A percentile compares a stretch with the other conserved stretches of the same genome.
Conservation (phyloP, 2,797 vertebrate genomes). For the Pteropus rufus region DNA sequence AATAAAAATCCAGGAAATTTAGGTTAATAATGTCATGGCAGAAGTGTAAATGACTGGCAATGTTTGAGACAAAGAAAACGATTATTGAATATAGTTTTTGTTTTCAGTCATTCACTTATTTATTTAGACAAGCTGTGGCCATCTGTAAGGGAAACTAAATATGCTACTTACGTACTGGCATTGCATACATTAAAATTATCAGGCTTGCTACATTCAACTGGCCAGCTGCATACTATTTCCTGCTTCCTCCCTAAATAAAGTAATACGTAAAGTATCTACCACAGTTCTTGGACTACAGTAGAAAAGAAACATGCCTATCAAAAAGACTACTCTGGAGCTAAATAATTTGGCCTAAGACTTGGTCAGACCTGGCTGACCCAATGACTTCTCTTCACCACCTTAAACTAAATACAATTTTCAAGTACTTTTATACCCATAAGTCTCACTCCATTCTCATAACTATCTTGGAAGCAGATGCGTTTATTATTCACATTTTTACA, state of each 20-base stretch:
- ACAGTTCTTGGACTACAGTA: background rate
- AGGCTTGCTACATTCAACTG: background rate
- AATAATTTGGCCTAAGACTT: background rate
- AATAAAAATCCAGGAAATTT: constrained; percentile 33
- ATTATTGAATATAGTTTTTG: background rate
- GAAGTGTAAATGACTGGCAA: background rate
- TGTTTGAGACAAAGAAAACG: constrained; percentile 21
- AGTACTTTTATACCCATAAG: background rate
- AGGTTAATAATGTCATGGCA: background rate
- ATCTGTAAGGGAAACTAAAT: background rate
- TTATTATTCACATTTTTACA: background rate
- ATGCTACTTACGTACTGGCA: background rate
- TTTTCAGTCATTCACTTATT: constrained; percentile 4
- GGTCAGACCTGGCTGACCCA: background rate
- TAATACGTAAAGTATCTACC: background rate
- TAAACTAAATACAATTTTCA: background rate
- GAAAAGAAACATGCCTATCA: background rate
- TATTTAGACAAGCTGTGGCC: background rate
- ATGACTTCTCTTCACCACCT: background rate
- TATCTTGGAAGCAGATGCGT: background rate
- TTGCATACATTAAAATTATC: background rate
- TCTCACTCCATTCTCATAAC: background rate
- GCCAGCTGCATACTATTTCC: background rate
- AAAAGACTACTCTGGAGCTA: background rate
- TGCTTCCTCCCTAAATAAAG: background rate